A percentile compares a stretch with the other conserved stretches of the same genome.
phyloP scores from a whole-genome alignment of 2,888 invertebrate species.

The Liodrosophila aerea region DNA sequence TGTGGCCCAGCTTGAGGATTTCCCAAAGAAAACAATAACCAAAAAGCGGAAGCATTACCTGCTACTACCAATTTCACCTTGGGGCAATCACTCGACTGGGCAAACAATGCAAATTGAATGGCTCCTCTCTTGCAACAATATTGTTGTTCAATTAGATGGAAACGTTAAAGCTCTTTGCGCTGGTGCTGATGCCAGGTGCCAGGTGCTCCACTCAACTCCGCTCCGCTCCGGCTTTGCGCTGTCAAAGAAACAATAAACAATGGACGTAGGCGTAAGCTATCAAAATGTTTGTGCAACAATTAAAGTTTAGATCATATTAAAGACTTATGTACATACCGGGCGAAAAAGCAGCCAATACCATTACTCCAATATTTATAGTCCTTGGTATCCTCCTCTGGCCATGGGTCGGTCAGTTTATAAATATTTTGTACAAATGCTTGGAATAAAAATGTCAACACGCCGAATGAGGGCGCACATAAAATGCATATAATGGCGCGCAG shows the following conservation, averaged over 20 bases:
- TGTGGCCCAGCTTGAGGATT: no score
- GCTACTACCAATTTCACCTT: slow-evolving; percentile 41
- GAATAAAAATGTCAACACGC: slow-evolving; percentile 74
- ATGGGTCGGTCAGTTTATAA: no score
- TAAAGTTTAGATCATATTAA: slow-evolving; percentile 6
- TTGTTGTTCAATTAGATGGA: slow-evolving; percentile 60
- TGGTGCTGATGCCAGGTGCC: no score
- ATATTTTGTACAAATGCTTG: slow-evolving; percentile 65
- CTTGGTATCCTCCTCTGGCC: no score
- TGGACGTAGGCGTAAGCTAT: neutral
- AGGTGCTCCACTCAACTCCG: no score
- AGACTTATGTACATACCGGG: no score
- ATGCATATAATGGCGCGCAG: slow-evolving; percentile 70
- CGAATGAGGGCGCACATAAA: slow-evolving; percentile 40
- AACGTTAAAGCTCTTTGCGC: no score
- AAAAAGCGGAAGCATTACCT: neutral
- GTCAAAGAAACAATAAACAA: no score
- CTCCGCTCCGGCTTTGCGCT: no score
- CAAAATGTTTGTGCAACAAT: slow-evolving; percentile 19
- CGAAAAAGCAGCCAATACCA: no score
- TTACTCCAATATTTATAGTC: no score
- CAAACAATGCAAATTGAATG: slow-evolving; percentile 63
- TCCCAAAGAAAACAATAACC: no score
- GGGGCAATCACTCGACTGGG: slow-evolving; percentile 27
- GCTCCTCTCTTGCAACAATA: slow-evolving; percentile 48